Evolutionary conservation across 2,797 vertebrate species (phyloP).

Genomic region (Mastacembelus armatus): DNA sequence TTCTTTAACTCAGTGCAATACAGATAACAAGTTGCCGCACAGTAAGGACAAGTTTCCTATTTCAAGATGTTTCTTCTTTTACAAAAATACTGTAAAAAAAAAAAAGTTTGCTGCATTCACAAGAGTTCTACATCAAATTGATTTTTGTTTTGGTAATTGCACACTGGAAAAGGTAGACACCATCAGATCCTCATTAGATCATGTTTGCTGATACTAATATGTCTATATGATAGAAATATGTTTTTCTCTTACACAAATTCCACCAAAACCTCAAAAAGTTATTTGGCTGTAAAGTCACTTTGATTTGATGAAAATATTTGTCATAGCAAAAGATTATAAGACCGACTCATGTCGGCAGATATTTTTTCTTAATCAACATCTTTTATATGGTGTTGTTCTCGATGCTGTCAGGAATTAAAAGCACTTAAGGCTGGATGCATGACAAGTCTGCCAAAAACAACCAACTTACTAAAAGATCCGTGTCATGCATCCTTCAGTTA

Average conservation of each 20-base stretch:
- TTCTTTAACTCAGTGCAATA: too few relatives aligned
- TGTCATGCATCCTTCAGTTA: slow-evolving; percentile 53
- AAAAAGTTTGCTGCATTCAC: not conserved
- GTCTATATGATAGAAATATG: slow-evolving; percentile 7
- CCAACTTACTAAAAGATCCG: slow-evolving; percentile 57
- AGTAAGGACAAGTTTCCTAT: too few relatives aligned
- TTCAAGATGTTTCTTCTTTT: too few relatives aligned
- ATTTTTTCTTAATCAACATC: slow-evolving; percentile 49
- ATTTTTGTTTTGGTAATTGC: not conserved
- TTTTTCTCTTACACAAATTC: slow-evolving; percentile 19
- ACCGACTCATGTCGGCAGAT: slow-evolving; percentile 17
- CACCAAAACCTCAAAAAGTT: slow-evolving; percentile 13
- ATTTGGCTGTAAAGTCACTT: slow-evolving; percentile 15
- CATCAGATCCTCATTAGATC: slow-evolving; percentile 1
- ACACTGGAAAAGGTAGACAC: not conserved
- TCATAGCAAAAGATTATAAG: slow-evolving; percentile 35
- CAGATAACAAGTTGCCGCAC: too few relatives aligned
- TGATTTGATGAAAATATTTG: slow-evolving; percentile 55
- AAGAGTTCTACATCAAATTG: not conserved
- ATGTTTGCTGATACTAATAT: not conserved
- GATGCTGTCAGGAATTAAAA: slow-evolving; percentile 46
- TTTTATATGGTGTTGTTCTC: slow-evolving; percentile 41
- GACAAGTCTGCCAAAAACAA: slow-evolving; percentile 67
- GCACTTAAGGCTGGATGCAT: slow-evolving; percentile 53
- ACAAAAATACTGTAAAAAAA: not conserved